Evolutionary conservation across 1,140 invertebrate genomes (phyloP).

Genomic region (Neodiprion pinetum): DNA sequence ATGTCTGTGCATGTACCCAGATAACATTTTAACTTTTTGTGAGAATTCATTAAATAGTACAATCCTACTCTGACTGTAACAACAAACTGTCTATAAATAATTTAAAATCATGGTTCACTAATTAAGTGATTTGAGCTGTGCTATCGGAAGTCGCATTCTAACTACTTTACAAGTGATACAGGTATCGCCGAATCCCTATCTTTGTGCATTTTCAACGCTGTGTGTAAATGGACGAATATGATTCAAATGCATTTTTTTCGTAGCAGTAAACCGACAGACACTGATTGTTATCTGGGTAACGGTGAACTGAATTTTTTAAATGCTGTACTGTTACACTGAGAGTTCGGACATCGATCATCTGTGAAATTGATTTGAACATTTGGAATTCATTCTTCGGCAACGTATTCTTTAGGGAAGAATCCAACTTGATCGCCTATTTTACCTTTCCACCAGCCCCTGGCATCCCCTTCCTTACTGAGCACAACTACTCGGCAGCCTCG

Average conservation of each 20-base stretch:
- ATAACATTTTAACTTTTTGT: background rate
- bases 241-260: background rate
- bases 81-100: background rate
- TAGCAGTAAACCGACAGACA: background rate
- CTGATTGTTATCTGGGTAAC: slow-evolving; percentile 2
- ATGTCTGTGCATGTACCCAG: background rate
- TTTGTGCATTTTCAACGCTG: slow-evolving; percentile 17
- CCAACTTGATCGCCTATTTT: slow-evolving; percentile 70
- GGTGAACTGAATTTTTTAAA: slow-evolving; percentile 5
- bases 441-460: slow-evolving; percentile 85
- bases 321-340: slow-evolving; percentile 5
- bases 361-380: background rate
- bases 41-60: background rate
- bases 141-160: background rate
- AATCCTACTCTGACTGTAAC: slow-evolving; percentile 11
- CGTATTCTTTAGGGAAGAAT: slow-evolving; percentile 72
- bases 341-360: slow-evolving; percentile 22
- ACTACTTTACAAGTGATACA: slow-evolving; percentile 9
- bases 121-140: background rate
- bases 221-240: background rate
- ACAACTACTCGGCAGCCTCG: slow-evolving; percentile 82
- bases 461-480: slow-evolving; percentile 77
- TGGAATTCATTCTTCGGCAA: slow-evolving; percentile 57
- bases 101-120: no score
- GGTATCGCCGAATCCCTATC: slow-evolving; percentile 31